Evolutionary conservation across 2,797 vertebrate genomes (phyloP).

Genomic region (Danio jaintianensis): DNA sequence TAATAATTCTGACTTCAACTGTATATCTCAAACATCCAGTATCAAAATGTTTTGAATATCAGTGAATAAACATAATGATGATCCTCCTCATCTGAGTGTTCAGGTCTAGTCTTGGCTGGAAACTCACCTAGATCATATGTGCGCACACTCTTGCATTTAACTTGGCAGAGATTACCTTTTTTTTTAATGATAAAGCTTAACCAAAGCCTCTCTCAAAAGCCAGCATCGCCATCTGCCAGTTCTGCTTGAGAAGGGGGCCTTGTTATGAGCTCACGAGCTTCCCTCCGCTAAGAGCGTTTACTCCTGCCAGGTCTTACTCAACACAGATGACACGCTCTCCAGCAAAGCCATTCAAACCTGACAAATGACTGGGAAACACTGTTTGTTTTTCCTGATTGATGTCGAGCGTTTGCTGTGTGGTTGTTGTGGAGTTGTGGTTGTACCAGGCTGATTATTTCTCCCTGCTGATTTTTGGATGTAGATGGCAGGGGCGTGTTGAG

Average conservation of each 20-base stretch:
- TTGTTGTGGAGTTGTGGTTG: conserved; percentile 32
- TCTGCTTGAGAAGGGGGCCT: conserved; percentile 26
- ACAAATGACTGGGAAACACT: conserved; percentile 19
- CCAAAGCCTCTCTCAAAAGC: conserved; percentile 34
- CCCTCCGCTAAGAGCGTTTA: conserved; percentile 37
- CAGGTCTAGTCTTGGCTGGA: conserved; percentile 5
- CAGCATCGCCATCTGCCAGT: conserved; percentile 25
- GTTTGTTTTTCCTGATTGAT: conserved; percentile 13
- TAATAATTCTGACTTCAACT: too few relatives aligned
- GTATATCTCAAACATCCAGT: background rate
- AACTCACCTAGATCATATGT: conserved; percentile 10
- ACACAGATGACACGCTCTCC: conserved; percentile 8
- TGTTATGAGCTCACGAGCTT: conserved; percentile 20
- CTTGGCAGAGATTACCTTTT: conserved; percentile 18
- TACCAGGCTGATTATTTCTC: conserved; percentile 6
- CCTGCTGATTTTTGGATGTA: conserved; percentile 38
- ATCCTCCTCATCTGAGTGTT: background rate
- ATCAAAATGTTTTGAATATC: background rate
- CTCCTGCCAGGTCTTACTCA: conserved; percentile 37
- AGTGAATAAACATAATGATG: conserved; percentile 1
- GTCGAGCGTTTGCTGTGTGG: background rate
- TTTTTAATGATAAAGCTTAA: conserved; percentile 32
- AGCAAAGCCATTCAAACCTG: conserved; percentile 30
- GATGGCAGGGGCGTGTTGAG: conserved; percentile 47
- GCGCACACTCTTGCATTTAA: conserved; percentile 16